phyloP scores from a whole-genome alignment of 1,140 invertebrate genomes.

The Euwallacea fornicatus region DNA sequence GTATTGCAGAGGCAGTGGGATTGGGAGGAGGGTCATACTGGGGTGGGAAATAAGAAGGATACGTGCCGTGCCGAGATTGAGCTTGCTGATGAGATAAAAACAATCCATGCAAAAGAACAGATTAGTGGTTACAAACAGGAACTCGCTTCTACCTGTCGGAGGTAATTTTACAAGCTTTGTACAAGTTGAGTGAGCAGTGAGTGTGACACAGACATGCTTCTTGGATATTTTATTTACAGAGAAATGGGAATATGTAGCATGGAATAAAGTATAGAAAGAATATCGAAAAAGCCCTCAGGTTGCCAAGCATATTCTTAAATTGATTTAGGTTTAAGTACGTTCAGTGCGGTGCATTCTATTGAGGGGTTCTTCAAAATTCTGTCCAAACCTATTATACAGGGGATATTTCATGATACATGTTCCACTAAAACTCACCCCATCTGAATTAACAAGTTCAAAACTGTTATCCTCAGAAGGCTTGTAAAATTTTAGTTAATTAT shows the following conservation, averaged over 20 bases:
- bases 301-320: too few relatives aligned
- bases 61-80: conserved; percentile 42
- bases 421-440: conserved; percentile 27
- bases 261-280: too few relatives aligned
- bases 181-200: conserved; percentile 1
- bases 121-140: conserved; percentile 29
- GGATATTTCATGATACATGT: too few relatives aligned
- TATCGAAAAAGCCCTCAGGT: too few relatives aligned
- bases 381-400: too few relatives aligned
- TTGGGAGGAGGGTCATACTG: conserved; percentile 28
- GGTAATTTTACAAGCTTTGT: conserved; percentile 31
- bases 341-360: too few relatives aligned
- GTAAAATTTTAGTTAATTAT: conserved; percentile 36
- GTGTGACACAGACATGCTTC: neutral
- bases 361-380: too few relatives aligned
- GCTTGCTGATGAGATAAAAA: conserved; percentile 45
- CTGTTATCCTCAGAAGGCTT: conserved; percentile 35
- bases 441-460: conserved; percentile 24
- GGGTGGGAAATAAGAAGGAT: conserved; percentile 37
- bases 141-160: neutral
- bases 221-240: neutral
- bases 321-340: too few relatives aligned
- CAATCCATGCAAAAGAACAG: conserved; percentile 49
- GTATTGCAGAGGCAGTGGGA: conserved; percentile 35
- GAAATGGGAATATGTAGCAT: neutral